A percentile compares a stretch with the other conserved stretches of the same genome.
Conservation (phyloP, 2,888 invertebrate genomes). For the Calliopum simillimum region DNA sequence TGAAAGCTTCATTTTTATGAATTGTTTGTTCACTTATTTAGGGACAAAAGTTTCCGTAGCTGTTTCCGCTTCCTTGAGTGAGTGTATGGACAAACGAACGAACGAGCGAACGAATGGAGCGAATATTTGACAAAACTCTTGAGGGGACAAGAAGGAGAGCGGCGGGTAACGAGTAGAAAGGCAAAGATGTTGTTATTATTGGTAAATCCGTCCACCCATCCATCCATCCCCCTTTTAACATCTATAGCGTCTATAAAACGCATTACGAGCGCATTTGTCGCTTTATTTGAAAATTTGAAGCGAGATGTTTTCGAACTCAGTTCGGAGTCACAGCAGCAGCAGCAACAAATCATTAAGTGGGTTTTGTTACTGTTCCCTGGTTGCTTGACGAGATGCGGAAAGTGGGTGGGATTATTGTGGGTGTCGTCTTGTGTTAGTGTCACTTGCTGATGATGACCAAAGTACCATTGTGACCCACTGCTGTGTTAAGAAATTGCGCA, state of each 20-base stretch:
- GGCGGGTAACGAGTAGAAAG: not conserved
- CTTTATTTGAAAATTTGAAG: not conserved
- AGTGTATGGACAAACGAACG: constrained; percentile 2
- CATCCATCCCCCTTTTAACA: constrained; percentile 6
- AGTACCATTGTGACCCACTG: constrained; percentile 12
- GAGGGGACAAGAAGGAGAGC: not conserved
- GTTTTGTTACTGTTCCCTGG: not conserved
- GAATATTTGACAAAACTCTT: constrained; percentile 7
- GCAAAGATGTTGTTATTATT: too few species aligned
- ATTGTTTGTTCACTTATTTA: constrained; percentile 32
- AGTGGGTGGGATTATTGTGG: not conserved
- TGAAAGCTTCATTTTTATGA: constrained; percentile 28
- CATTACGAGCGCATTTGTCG: constrained; percentile 21
- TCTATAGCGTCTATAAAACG: constrained; percentile 19
- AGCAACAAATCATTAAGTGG: constrained; percentile 20
- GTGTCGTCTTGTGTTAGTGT: constrained; percentile 4
- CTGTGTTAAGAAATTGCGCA: constrained; percentile 15
- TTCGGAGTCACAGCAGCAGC: not conserved
- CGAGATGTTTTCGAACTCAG: not conserved
- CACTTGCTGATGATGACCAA: not conserved
- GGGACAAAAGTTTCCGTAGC: constrained; percentile 24
- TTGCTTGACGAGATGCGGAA: not conserved
- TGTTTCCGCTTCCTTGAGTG: constrained; percentile 20
- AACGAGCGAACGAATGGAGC: constrained; percentile 26
- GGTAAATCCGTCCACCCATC: not conserved